phyloP scores from a whole-genome alignment of 2,113 vertebrate genomes.

The Syngnathus typhle region DNA sequence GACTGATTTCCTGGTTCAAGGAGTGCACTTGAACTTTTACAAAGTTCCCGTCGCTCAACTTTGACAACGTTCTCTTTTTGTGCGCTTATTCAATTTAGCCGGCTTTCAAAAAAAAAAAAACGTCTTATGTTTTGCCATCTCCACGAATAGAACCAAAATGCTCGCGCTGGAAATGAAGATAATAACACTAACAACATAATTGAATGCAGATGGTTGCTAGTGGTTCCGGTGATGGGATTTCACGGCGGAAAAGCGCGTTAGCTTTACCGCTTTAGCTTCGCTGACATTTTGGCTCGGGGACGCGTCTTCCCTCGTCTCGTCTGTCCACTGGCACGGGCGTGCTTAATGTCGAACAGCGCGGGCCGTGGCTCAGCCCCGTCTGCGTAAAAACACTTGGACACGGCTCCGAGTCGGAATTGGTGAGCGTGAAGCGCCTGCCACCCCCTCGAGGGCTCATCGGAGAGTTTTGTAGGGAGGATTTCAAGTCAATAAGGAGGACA shows the following conservation, averaged over 20 bases:
- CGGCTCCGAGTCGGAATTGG: constrained; percentile 31
- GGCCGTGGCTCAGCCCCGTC: constrained; percentile 19
- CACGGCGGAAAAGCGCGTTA: constrained; percentile 9
- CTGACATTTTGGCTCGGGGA: background rate
- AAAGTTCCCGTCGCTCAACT: background rate
- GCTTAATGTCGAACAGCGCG: constrained; percentile 29
- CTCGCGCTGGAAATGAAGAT: background rate
- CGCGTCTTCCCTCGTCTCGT: background rate
- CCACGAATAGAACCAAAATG: background rate
- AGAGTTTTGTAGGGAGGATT: constrained; percentile 31
- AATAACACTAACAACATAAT: background rate
- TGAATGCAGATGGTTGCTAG: constrained; percentile 4
- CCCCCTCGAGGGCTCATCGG: constrained; percentile 26
- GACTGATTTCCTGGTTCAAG: too few species aligned
- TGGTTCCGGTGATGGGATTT: constrained; percentile 9
- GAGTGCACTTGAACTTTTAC: background rate
- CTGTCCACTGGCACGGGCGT: background rate
- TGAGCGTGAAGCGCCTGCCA: constrained; percentile 12
- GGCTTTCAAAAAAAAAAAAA: background rate
- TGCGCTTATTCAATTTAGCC: background rate
- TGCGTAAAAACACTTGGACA: constrained; percentile 26
- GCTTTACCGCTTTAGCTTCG: background rate
- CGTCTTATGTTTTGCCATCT: background rate
- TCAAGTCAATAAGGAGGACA: constrained; percentile 21
- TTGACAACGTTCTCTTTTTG: background rate